Percentiles rank a stretch among this genome's conserved stretches.
Conservation (phyloP, 1,140 invertebrate species). For the Drosophila trapezifrons region DNA sequence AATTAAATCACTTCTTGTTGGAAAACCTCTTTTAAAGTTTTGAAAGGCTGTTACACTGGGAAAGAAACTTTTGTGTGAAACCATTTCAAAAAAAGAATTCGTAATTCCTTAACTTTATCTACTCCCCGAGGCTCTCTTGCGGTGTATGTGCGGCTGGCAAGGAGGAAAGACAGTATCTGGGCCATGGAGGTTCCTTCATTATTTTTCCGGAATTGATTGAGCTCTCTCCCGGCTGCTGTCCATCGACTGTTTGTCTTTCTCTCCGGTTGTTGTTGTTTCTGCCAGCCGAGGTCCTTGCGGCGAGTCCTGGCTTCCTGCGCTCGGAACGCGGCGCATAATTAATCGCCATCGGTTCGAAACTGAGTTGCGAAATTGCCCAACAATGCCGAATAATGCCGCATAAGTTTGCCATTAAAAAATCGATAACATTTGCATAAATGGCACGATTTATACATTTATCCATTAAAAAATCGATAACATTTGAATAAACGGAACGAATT, state of each 20-base stretch:
- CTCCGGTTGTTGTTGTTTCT: background rate
- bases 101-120: too few species aligned
- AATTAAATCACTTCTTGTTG: too few species aligned
- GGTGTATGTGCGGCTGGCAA: too few species aligned
- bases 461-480: constrained; percentile 31
- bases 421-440: constrained; percentile 47
- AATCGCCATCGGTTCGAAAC: constrained; percentile 20
- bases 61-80: too few species aligned
- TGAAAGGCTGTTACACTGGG: too few species aligned
- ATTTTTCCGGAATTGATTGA: constrained; percentile 62
- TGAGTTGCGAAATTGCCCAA: constrained; percentile 19
- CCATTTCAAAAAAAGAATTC: too few species aligned
- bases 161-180: background rate
- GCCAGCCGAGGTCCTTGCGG: constrained; percentile 10
- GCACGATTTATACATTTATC: constrained; percentile 20
- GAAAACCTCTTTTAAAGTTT: too few species aligned
- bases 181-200: constrained; percentile 3
- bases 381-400: constrained; percentile 3
- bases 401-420: constrained; percentile 43
- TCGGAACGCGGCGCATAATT: constrained; percentile 34
- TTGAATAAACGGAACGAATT: constrained; percentile 33
- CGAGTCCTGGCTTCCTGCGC: constrained; percentile 19
- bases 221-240: constrained; percentile 40
- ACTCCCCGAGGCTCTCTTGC: too few species aligned
- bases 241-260: constrained; percentile 27